Evolutionary conservation across 1,140 invertebrate genomes (phyloP).

Genomic region (Chlorops oryzae): DNA sequence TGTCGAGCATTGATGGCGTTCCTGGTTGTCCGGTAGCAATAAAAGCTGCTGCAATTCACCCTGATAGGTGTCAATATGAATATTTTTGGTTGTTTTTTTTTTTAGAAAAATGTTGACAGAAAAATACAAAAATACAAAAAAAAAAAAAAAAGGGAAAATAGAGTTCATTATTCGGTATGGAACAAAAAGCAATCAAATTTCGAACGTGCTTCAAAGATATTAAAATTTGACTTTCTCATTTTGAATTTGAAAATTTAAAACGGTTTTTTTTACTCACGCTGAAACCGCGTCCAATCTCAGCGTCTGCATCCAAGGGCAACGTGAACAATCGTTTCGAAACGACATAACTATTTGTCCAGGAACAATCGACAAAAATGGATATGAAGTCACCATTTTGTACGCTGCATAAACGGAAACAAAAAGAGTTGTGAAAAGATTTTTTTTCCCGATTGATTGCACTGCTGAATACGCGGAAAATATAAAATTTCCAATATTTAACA

Average conservation of each 20-base stretch:
- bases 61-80: conserved; percentile 14
- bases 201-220: too few species aligned
- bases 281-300: conserved; percentile 47
- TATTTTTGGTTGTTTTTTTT: neutral
- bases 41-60: conserved; percentile 42
- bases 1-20: conserved; percentile 39
- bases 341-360: conserved; percentile 46
- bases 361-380: conserved; percentile 45
- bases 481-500: too few species aligned
- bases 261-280: conserved; percentile 41
- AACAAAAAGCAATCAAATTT: too few species aligned
- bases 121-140: conserved; percentile 6
- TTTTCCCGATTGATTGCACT: too few species aligned
- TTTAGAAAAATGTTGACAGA: neutral
- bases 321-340: conserved; percentile 43
- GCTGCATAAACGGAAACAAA: conserved; percentile 20
- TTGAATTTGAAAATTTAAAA: too few species aligned
- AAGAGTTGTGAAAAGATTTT: neutral
- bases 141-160: conserved; percentile 1
- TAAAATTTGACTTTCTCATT: too few species aligned
- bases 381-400: conserved; percentile 48
- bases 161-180: too few species aligned
- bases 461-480: too few species aligned
- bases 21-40: conserved; percentile 41
- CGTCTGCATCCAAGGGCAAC: conserved; percentile 40